Conservation (phyloP, 1,140 invertebrate genomes). For the Drosophila pseudoananassae region DNA sequence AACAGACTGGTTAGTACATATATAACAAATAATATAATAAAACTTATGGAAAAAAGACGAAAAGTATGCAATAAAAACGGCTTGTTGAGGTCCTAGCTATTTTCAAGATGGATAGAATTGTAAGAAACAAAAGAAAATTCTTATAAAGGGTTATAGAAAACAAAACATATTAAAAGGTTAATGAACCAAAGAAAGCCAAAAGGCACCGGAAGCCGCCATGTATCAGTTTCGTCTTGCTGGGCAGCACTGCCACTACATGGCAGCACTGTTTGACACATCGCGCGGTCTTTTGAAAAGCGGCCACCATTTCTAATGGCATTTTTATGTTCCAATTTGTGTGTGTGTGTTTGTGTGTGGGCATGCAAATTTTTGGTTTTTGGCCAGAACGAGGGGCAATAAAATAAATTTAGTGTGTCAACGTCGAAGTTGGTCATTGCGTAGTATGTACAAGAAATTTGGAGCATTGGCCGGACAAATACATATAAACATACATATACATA, state of each 20-base stretch:
- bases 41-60: too few species aligned
- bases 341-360: constrained; percentile 1
- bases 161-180: too few species aligned
- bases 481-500: constrained; percentile 2
- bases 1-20: too few species aligned
- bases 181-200: neutral
- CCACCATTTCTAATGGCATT: neutral
- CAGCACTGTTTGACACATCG: constrained; percentile 6
- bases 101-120: too few species aligned
- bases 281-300: constrained; percentile 8
- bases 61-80: too few species aligned
- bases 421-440: constrained; percentile 37
- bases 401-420: constrained; percentile 27
- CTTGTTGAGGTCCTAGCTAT: too few species aligned
- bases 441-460: constrained; percentile 43
- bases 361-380: constrained; percentile 21
- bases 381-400: constrained; percentile 12
- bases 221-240: neutral
- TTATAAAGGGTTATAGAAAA: too few species aligned
- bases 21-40: too few species aligned
- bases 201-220: neutral
- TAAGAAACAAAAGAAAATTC: too few species aligned
- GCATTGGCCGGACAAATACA: constrained; percentile 35
- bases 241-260: constrained; percentile 8
- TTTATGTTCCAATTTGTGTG: neutral